Conservation (phyloP, 2,888 invertebrate species). For the Conomelus anceps region DNA sequence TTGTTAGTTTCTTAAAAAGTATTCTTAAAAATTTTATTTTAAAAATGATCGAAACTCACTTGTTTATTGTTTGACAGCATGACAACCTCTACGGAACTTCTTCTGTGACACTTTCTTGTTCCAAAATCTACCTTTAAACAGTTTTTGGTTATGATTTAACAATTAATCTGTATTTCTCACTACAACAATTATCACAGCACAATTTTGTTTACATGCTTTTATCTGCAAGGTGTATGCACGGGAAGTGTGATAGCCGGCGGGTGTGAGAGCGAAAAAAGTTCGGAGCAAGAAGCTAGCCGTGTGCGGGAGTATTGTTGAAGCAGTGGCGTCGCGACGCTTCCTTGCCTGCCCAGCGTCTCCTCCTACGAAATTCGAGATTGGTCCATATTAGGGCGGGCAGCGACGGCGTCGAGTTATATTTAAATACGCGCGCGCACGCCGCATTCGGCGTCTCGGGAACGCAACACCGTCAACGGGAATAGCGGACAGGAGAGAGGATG, state of each 20-base stretch:
- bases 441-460: no score
- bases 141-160: no score
- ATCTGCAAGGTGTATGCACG: background rate
- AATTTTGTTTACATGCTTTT: background rate
- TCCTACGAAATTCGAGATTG: slow-evolving; percentile 57
- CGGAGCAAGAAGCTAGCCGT: background rate
- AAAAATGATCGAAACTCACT: background rate
- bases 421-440: slow-evolving; percentile 16
- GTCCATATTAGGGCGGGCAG: slow-evolving; percentile 52
- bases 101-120: background rate
- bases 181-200: background rate
- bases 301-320: background rate
- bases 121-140: background rate
- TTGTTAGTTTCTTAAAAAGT: no score
- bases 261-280: background rate
- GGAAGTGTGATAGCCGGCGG: background rate
- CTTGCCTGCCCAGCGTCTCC: slow-evolving; percentile 21
- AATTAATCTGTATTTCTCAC: no score
- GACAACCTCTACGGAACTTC: background rate
- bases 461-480: slow-evolving; percentile 1
- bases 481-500: background rate
- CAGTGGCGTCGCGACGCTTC: slow-evolving; percentile 24
- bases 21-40: no score
- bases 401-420: slow-evolving; percentile 28
- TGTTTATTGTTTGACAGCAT: background rate